Evolutionary conservation across 1,140 invertebrate genomes (phyloP), one percentile per base, ranked within the genome.

Genomic region (Helicoverpa armigera): DNA sequence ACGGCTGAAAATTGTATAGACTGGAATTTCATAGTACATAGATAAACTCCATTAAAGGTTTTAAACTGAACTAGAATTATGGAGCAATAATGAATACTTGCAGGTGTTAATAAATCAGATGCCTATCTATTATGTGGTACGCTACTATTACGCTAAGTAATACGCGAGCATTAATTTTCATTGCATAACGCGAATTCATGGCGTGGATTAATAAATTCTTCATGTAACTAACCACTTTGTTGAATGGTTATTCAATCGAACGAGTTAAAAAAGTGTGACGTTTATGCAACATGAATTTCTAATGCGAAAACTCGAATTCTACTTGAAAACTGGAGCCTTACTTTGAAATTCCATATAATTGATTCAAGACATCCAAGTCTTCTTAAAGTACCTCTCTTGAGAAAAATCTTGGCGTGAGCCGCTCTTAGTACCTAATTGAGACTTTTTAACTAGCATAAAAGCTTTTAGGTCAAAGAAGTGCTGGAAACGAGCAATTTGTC

Each of bases 211-310:
- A 56, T 78, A 78, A 51, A 69, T 78, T 69, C 51, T 51, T 54
- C 53, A 50, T 69, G 76, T 53, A 56, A 58, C 31, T 54, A 43
- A 43, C 35, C 35, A 80, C 69, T 67, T 67, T 67, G 67, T 80
- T 18, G 50, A 74, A 43, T 72, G 29, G 51, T 80, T 75, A 80
- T 80, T 58, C 60, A 80, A 80, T 75, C 53, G 72, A 73, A 56
- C 60, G 58, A 10, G 43, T 54, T 61, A 61, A 63, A 58, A 65
- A 75, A 65, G 69, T 73, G 72, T 75, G 51, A 78, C 10, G n/a
- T 67, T 75, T 80, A 75, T 73, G 72, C 54, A 80, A 80, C 23
- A 9, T 14, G 23, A 23, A 51, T 76, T 12, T 60, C n/a, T 29
- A 31, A 63, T 43, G 23, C 56, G 14, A 76, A 76, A 29, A 18